Evolutionary conservation across 2,888 invertebrate species (phyloP).

Genomic region (Clostera curtula): DNA sequence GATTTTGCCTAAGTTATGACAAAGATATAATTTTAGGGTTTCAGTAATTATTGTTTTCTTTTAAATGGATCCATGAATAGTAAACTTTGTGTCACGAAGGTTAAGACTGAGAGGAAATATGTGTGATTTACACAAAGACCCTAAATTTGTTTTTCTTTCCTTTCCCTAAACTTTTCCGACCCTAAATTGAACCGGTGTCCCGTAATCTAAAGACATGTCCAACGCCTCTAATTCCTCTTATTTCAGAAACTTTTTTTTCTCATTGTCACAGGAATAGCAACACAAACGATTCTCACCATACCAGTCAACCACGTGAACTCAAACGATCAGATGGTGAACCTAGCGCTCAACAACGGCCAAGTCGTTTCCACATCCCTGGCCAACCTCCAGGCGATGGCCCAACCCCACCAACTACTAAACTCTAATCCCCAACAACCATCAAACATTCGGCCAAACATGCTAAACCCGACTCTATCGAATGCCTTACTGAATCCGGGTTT

Average conservation of each 20-base stretch:
- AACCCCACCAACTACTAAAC: conserved; percentile 79
- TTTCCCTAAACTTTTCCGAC: too few species aligned
- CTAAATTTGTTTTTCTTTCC: too few species aligned
- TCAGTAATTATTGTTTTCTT: too few species aligned
- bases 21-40: too few species aligned
- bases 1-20: too few species aligned
- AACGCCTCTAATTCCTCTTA: too few species aligned
- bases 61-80: too few species aligned
- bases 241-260: neutral
- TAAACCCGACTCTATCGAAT: conserved; percentile 78
- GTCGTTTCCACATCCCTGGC: conserved; percentile 89
- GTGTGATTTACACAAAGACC: too few species aligned
- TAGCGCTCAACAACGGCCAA: conserved; percentile 89
- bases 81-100: too few species aligned
- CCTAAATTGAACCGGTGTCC: too few species aligned
- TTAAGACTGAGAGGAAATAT: too few species aligned
- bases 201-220: too few species aligned
- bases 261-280: conserved; percentile 84
- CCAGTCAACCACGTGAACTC: conserved; percentile 93
- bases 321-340: conserved; percentile 83
- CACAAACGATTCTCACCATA: conserved; percentile 96
- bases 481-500: conserved; percentile 81
- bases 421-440: conserved; percentile 72
- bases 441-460: conserved; percentile 64
- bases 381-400: conserved; percentile 85